phyloP scores from a whole-genome alignment of 2,797 vertebrate genomes.

The Melanotaenia pygmaea region DNA sequence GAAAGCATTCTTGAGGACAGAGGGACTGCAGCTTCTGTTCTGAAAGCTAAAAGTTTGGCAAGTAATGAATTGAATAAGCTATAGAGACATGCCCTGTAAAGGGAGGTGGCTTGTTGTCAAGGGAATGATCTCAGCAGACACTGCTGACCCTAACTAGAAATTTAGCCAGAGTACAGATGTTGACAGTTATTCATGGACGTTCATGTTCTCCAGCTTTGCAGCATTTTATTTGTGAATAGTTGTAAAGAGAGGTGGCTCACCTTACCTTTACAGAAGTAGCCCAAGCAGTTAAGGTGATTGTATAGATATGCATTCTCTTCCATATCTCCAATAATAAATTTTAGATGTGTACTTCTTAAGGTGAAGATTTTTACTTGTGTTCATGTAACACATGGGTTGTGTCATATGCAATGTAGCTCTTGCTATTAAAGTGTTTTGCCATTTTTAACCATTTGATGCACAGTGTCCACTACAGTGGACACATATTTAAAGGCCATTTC shows the following conservation, averaged over 20 bases:
- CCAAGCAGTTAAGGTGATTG: not conserved
- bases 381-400: not conserved
- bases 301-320: not conserved
- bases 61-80: not conserved
- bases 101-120: not conserved
- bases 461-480: too few relatives aligned
- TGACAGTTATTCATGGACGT: not conserved
- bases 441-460: not conserved
- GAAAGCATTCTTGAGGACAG: not conserved
- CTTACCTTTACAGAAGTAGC: not conserved
- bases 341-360: not conserved
- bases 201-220: not conserved
- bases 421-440: not conserved
- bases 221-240: not conserved
- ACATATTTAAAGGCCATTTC: too few relatives aligned
- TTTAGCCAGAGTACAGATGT: not conserved
- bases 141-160: conserved; percentile 12
- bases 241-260: not conserved
- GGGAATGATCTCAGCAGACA: conserved; percentile 1
- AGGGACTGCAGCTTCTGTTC: not conserved
- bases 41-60: not conserved
- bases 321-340: not conserved
- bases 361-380: not conserved
- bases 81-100: not conserved
- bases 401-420: not conserved